Base-by-base conservation (phyloP, 2,797 vertebrate genomes). In the Phoxinus dragarum region DNA sequence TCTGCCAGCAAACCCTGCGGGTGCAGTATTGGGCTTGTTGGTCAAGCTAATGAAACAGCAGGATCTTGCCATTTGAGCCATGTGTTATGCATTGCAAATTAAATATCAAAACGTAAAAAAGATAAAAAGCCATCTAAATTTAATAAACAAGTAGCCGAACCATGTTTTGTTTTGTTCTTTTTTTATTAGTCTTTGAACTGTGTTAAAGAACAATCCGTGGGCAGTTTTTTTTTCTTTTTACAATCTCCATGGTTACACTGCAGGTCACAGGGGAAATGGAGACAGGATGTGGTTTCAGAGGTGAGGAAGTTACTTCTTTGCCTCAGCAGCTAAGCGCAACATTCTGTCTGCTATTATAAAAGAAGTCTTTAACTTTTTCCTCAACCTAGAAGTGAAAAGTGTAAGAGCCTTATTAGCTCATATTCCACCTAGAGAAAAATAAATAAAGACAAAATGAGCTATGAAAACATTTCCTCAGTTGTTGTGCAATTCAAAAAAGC, bases 231-330 rank as follows among this genome's bases (percentile, higher is more conserved):
- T 27, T 27, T 27, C 1, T 27, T 27, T 67, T 38, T 47, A 36
- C 19, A 17, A 47, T 85, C 73, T 68, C 81, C 61, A 85, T 71
- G 44, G 71, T 81, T 49, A 87, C 76, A 67, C 34, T 44, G 36
- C 44, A 78, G 47, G 54, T 80, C 40, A 76, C 56, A 79, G 23
- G 16, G 84, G 86, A 87, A 84, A 49, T 86, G 67, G 47, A 84
- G 85, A 67, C 84, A 86, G 78, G 84, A 86, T 84, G 84, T 88
- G 81, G 73, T 72, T 44, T 47, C n/a, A 71, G 76, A 56, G 42
- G 72, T 61, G 68, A 89, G 86, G 76, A 87, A 83, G 83, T 85
- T 67, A 23, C 83, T 83, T 85, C 27, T 78, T 84, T 7, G 66
- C 47, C 19, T 84, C 31, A 72, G 23, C 49, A 75, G 34, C 49